A percentile compares a stretch with the other conserved stretches of the same genome.
These are phyloP conservation scores for Melanophora roralis DNA, from an alignment of 2,888 invertebrate species.

Conservation along the genomic window DNA sequence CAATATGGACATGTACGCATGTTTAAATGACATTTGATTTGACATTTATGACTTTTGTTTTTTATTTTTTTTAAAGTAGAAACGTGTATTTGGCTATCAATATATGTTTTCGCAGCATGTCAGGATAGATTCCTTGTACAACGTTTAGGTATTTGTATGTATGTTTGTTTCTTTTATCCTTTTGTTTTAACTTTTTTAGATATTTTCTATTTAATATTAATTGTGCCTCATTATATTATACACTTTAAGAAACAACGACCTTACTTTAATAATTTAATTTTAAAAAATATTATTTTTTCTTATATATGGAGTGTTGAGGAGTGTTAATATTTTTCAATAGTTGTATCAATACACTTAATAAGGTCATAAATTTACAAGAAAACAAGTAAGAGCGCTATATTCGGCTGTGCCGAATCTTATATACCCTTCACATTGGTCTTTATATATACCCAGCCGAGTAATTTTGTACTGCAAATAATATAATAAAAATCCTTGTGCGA, in stretches of 20 bases:
- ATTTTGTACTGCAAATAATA: no score
- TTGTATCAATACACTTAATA: no score
- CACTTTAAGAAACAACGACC: constrained; percentile 19
- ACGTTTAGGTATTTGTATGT: constrained; percentile 7
- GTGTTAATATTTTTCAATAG: no score
- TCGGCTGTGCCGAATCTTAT: no score
- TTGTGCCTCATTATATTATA: constrained; percentile 32
- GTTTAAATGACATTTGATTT: constrained; percentile 63
- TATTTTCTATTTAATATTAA: constrained; percentile 57
- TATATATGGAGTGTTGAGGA: no score
- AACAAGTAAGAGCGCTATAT: no score
- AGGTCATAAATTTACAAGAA: no score
- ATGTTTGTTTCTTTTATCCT: constrained; percentile 8
- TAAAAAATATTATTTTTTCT: not conserved
- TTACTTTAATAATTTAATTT: not conserved
- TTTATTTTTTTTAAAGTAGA: constrained; percentile 27
- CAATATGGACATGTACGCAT: constrained; percentile 62
- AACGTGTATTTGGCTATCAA: not conserved
- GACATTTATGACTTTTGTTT: constrained; percentile 62
- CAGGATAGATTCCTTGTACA: constrained; percentile 46
- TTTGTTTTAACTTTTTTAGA: constrained; percentile 49
- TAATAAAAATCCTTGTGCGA: no score
- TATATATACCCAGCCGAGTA: no score
- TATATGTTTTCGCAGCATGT: constrained; percentile 24
- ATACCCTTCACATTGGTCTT: no score